A percentile compares a stretch with the other conserved stretches of the same genome.
phyloP scores from a whole-genome alignment of 2,113 vertebrate species.

The Crocuta crocuta region DNA sequence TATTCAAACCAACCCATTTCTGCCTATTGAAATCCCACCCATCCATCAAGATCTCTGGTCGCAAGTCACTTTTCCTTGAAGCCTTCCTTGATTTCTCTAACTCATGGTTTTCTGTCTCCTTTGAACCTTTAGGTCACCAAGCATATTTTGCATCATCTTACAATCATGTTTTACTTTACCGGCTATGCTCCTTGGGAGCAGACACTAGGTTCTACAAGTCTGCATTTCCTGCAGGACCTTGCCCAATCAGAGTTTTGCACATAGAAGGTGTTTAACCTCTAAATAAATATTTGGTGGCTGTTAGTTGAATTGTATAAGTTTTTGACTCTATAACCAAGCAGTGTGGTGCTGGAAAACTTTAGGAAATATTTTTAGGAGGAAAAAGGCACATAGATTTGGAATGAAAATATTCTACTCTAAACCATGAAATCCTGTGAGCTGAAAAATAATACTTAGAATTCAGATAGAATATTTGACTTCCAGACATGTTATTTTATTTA shows the following conservation, averaged over 20 bases:
- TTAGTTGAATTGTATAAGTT: neutral
- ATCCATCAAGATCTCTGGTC: neutral
- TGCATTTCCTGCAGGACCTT: neutral
- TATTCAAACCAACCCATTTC: neutral
- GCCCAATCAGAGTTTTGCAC: neutral
- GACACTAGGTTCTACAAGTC: neutral
- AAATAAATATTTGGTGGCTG: conserved; percentile 1
- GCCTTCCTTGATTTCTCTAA: neutral
- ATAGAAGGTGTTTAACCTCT: neutral
- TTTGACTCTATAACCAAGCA: conserved; percentile 31
- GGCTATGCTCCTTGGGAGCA: neutral
- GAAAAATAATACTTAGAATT: conserved; percentile 64
- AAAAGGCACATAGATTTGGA: conserved; percentile 18
- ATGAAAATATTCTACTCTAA: conserved; percentile 53
- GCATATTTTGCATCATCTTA: neutral
- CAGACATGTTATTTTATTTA: conserved; percentile 38
- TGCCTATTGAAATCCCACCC: neutral
- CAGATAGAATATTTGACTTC: conserved; percentile 53
- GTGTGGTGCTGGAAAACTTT: neutral
- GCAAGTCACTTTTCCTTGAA: neutral
- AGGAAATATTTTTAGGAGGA: conserved; percentile 63
- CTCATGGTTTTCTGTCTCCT: neutral
- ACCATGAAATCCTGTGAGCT: conserved; percentile 59
- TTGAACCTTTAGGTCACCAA: neutral
- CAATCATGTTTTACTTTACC: neutral